Percentiles rank a stretch among this genome's conserved stretches.
These are phyloP conservation scores for Herpailurus yagouaroundi DNA, from an alignment of 2,113 vertebrate species.

Conservation along the genomic window DNA sequence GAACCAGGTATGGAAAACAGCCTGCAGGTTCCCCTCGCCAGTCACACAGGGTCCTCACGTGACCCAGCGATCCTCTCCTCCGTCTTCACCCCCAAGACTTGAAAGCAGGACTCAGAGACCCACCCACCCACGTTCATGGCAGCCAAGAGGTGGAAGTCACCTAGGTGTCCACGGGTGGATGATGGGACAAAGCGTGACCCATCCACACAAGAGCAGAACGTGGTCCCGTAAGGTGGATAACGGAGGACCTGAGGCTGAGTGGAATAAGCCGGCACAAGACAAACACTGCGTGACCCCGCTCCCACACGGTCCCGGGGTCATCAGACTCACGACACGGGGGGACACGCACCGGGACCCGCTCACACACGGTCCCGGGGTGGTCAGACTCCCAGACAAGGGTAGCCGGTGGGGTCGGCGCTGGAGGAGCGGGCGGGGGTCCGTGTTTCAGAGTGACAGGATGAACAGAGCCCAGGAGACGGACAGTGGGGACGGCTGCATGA, in stretches of 20 bases:
- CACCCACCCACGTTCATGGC: background rate
- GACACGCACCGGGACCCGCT: background rate
- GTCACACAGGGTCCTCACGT: background rate
- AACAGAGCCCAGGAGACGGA: background rate
- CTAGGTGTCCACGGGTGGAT: background rate
- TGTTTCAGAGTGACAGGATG: background rate
- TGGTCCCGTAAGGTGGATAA: too few relatives aligned
- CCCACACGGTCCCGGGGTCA: rapidly evolving
- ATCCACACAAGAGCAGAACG: background rate
- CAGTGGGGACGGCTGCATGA: background rate
- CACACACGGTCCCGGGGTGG: too few relatives aligned
- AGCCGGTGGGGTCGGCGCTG: background rate
- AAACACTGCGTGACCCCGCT: background rate
- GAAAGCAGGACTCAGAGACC: background rate
- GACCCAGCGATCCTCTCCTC: background rate
- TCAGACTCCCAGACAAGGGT: background rate
- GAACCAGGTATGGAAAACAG: background rate
- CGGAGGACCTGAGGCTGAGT: background rate
- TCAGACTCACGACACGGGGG: background rate
- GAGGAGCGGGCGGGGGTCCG: background rate
- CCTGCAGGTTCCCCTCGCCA: background rate
- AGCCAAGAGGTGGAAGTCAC: background rate
- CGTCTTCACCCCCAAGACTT: background rate
- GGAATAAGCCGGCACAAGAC: background rate
- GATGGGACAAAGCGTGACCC: rapidly evolving